Evolutionary conservation across 2,797 vertebrate species (phyloP), one percentile per base, ranked within the genome.

Genomic region (Amniataba percoides): DNA sequence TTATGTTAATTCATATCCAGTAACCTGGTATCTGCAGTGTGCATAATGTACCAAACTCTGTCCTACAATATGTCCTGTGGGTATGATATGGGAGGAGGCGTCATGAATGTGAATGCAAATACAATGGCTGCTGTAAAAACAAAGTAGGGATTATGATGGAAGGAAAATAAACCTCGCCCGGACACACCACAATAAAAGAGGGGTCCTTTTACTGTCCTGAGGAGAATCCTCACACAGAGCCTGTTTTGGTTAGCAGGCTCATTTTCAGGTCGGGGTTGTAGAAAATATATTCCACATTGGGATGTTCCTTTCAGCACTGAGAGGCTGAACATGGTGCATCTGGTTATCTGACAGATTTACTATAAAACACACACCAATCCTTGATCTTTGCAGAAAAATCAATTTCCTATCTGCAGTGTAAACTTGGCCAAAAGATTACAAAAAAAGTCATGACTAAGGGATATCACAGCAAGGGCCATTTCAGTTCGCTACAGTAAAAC

Each of bases 1-100:
- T 90, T 89, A 86, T 88, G 83, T 71, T 90, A 83, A 83, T 90
- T 89, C 84, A 88, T 89, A 82, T 86, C 74, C 82, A 87, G 77
- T 80, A 80, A 73, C 79, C 61, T 86, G 69, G 53, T 85, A 85
- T 91, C 82, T 90, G 73, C 77, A 83, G 82, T 63, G 52, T 83
- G 77, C 83, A 86, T 87, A 85, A 89, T 91, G 67, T 71, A 80
- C 76, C 74, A 71, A 77, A 74, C 73, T 78, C 84, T 84, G 83
- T 81, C 83, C 58, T 70, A 78, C 77, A 81, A 83, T 82, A 80
- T 79, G 78, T 87, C 83, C 77, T 83, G 42, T 81, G 82, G 79
- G 73, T 73, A 75, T 85, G 69, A 90, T 89, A 91, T 72, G 71
- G 69, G 81, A 86, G 77, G 81, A 78, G 75, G 60, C 11, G 45